These are phyloP conservation scores for Ylistrum balloti DNA, from an alignment of 1,140 invertebrate genomes.

Conservation along the genomic window DNA sequence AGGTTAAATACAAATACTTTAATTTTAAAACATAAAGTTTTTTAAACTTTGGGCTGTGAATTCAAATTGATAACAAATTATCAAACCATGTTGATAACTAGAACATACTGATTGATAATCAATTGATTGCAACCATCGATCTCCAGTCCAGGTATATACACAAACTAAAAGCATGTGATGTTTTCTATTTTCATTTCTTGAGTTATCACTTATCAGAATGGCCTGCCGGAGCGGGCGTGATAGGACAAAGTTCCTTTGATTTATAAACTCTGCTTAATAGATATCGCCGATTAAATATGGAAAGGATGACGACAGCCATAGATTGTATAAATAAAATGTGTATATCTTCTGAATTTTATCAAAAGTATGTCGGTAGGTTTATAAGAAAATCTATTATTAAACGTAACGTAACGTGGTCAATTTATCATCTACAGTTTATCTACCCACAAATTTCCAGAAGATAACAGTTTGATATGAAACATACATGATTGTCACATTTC, in stretches of 20 bases:
- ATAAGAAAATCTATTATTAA: slow-evolving; percentile 13
- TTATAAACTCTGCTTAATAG: background rate
- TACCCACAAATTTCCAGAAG: background rate
- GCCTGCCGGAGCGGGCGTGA: background rate
- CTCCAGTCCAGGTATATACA: background rate
- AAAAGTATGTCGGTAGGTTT: background rate
- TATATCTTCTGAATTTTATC: background rate
- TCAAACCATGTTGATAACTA: background rate
- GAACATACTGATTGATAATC: background rate
- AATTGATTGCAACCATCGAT: background rate
- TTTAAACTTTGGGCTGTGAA: background rate
- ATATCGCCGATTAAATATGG: background rate
- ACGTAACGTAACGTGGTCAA: background rate
- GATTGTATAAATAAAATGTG: background rate
- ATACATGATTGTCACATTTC: background rate
- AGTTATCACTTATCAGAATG: background rate
- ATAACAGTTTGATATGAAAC: background rate
- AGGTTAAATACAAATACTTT: too few species aligned
- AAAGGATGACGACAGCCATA: slow-evolving; percentile 12
- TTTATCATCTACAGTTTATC: background rate
- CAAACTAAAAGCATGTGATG: background rate
- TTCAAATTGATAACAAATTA: background rate
- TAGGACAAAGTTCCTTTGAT: slow-evolving; percentile 10
- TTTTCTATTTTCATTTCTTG: slow-evolving; percentile 40
- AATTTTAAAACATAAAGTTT: background rate